Percentiles rank a stretch among this genome's conserved stretches.
Evolutionary conservation across 2,888 invertebrate genomes (phyloP).

Genomic region (Diogma glabrata): DNA sequence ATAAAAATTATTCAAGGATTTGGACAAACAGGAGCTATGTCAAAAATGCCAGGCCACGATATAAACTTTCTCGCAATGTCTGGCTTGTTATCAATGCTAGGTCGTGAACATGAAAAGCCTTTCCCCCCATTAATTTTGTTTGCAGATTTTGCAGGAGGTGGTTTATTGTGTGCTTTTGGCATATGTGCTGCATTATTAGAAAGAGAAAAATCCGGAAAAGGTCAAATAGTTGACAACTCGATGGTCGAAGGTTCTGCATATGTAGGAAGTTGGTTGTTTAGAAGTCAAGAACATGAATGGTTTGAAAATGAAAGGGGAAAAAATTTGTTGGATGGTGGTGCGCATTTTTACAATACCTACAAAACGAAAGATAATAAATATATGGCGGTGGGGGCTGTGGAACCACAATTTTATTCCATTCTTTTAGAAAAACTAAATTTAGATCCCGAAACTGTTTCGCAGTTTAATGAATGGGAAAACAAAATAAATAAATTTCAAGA

Average conservation of each 20-base stretch:
- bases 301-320: conserved; percentile 64
- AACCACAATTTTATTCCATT: conserved; percentile 76
- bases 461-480: conserved; percentile 45
- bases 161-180: conserved; percentile 80
- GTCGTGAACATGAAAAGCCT: conserved; percentile 55
- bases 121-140: conserved; percentile 72
- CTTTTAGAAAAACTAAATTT: conserved; percentile 63
- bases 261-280: conserved; percentile 72
- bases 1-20: too few species aligned
- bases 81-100: conserved; percentile 74
- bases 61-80: conserved; percentile 88
- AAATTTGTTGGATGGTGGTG: conserved; percentile 76
- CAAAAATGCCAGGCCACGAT: conserved; percentile 85
- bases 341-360: conserved; percentile 80
- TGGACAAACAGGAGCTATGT: conserved; percentile 72
- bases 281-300: conserved; percentile 49
- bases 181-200: conserved; percentile 79
- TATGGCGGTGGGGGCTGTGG: conserved; percentile 91
- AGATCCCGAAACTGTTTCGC: conserved; percentile 44
- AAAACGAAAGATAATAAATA: conserved; percentile 84
- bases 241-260: conserved; percentile 93
- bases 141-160: conserved; percentile 95
- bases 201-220: conserved; percentile 60
- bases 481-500: conserved; percentile 44
- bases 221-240: conserved; percentile 79